Percentiles rank a stretch among this genome's conserved stretches.
Conservation (phyloP, 2,113 vertebrate genomes). For the Otus sunia region DNA sequence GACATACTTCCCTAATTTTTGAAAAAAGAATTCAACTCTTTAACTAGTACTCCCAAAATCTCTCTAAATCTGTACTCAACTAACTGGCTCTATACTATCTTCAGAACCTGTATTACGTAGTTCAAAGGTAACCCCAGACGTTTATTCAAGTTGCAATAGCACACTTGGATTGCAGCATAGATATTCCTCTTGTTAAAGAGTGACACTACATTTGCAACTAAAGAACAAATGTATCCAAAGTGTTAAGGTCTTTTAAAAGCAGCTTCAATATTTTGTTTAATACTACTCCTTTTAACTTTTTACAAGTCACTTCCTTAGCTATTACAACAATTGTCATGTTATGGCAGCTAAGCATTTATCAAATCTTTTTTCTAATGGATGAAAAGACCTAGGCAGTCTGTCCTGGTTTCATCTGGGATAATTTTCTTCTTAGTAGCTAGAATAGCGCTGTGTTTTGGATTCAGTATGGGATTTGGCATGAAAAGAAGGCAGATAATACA, state of each 20-base stretch:
- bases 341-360: not conserved
- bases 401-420: too few species aligned
- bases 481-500: too few species aligned
- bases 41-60: not conserved
- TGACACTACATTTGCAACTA: not conserved
- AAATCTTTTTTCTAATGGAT: not conserved
- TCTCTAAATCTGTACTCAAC: not conserved
- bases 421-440: too few species aligned
- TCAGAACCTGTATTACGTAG: not conserved
- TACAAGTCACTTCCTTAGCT: not conserved
- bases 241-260: not conserved
- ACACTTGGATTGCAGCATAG: not conserved
- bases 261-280: not conserved
- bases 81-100: not conserved
- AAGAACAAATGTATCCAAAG: not conserved
- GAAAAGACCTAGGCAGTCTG: not conserved
- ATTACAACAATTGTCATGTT: not conserved
- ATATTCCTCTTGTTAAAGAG: not conserved
- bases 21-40: not conserved
- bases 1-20: not conserved
- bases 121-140: not conserved
- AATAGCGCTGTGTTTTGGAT: too few species aligned
- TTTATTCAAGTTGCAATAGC: not conserved
- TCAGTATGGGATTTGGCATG: too few species aligned
- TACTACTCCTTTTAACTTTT: not conserved